These are phyloP conservation scores for Tauraco hartlaubi DNA, from an alignment of 2,797 vertebrate species.

Conservation along the genomic window DNA sequence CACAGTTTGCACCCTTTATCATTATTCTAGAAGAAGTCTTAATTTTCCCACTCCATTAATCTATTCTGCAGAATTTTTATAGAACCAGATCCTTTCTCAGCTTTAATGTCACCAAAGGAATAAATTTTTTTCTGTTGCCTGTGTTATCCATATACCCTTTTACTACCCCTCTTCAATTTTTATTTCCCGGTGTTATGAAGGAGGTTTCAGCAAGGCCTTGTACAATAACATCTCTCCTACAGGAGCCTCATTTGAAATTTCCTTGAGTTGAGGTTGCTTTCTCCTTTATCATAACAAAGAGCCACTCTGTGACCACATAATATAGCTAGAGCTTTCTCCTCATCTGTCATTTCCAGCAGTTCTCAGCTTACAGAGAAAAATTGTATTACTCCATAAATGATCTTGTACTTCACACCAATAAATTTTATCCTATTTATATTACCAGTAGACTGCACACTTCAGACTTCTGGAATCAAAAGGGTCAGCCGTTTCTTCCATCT, in stretches of 20 bases:
- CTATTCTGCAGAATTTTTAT: background rate
- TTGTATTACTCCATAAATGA: background rate
- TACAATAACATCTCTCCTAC: background rate
- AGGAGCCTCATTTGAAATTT: background rate
- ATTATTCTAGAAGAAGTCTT: background rate
- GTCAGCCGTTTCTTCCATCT: conserved; percentile 2
- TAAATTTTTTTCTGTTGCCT: background rate
- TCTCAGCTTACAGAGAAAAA: conserved; percentile 13
- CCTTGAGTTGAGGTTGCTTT: background rate
- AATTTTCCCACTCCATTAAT: background rate
- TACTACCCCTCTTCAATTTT: background rate
- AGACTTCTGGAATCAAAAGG: background rate
- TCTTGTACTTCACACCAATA: background rate
- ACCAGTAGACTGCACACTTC: background rate
- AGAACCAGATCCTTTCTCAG: background rate
- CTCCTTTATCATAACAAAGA: background rate
- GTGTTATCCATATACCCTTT: background rate
- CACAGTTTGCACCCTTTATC: background rate
- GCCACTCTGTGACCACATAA: background rate
- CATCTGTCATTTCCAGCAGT: conserved; percentile 1
- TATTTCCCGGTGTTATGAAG: background rate
- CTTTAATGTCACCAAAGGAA: background rate
- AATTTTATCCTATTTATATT: background rate
- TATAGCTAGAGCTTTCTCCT: background rate
- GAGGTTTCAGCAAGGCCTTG: background rate